These are phyloP conservation scores for Acrobasis repandana DNA, from an alignment of 2,888 invertebrate species.

Conservation along the genomic window DNA sequence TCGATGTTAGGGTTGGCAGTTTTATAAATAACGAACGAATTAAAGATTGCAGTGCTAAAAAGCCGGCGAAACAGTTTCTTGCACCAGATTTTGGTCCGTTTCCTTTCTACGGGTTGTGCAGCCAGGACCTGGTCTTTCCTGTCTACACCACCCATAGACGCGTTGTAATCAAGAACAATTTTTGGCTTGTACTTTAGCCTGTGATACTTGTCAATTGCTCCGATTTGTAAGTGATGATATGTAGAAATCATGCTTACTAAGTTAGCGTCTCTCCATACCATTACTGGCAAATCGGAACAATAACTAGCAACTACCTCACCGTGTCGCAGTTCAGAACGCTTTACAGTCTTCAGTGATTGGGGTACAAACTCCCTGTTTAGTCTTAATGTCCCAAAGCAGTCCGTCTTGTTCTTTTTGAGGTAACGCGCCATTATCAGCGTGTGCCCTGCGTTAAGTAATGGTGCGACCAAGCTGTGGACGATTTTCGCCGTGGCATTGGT, in stretches of 20 bases:
- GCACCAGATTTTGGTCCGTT: constrained; percentile 18
- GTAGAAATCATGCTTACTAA: constrained; percentile 22
- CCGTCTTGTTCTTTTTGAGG: too few species aligned
- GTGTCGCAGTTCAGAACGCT: neutral
- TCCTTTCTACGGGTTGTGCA: constrained; percentile 10
- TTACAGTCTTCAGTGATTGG: too few species aligned
- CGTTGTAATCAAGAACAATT: constrained; percentile 23
- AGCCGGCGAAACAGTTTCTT: neutral
- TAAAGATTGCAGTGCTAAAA: neutral
- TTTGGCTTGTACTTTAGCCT: constrained; percentile 9
- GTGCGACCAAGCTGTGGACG: too few species aligned
- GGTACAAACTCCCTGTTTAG: too few species aligned
- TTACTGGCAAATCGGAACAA: constrained; percentile 7
- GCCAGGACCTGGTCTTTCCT: constrained; percentile 20
- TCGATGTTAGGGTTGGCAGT: neutral
- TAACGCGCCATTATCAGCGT: too few species aligned
- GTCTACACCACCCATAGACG: constrained; percentile 23
- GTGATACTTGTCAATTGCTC: constrained; percentile 14
- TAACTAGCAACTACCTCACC: neutral
- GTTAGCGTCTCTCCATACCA: constrained; percentile 23
- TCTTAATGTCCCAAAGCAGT: too few species aligned
- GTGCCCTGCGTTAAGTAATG: too few species aligned
- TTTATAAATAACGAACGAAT: neutral
- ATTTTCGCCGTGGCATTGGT: too few species aligned
- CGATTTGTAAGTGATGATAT: constrained; percentile 17